Base-by-base conservation (phyloP, 2,888 invertebrate species). In the Temnothorax unifasciatus region DNA sequence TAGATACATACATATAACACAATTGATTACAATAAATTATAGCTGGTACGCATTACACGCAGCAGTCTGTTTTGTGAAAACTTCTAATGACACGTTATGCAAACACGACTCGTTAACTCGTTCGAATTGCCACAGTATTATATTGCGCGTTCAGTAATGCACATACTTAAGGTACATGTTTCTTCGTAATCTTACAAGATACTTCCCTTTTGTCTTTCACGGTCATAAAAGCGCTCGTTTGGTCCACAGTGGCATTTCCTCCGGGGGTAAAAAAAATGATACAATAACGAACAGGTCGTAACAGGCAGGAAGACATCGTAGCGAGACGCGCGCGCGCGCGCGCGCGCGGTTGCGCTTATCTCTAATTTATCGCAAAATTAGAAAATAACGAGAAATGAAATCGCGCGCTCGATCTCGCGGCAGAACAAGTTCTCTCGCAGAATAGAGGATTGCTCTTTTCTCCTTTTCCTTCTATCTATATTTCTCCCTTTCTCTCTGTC, bases 361-460 rank as follows among this genome's bases (percentile, higher is more conserved):
- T 83, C 76, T 85, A 89, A 88, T 89, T 88, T 85, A 89, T 87
- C 88, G 74, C 85, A 54, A 75, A 73, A 77, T 50, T 54, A 57
- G 75, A 68, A 81, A 82, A 82, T 82, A 89, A 87, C 82, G 82
- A 87, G 88, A 73, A 81, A 89, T 87, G 89, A 74, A 83, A 86
- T 84, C 85, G 84, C 77, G 57, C 63, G 73, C 61, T 69, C 41
- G 66, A 84, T 82, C 86, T 73, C 41, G 59, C 1, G 54, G 52
- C 13, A 47, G 44, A 64, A 68, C 61, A n/a, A 61, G 57, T 44
- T 5, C 59, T 47, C 77, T 59, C 44, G 59, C 57, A 59, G 69
- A 44, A 63, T n/a, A 18, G 66, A 41, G 52, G 18, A 68, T 68
- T 68, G 66, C 34, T 63, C 44, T 63, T 57, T 73, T 25, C 66